Evolutionary conservation across 2,888 invertebrate genomes (phyloP), one percentile per base, ranked within the genome.

Genomic region (Acrocera orbiculus): DNA sequence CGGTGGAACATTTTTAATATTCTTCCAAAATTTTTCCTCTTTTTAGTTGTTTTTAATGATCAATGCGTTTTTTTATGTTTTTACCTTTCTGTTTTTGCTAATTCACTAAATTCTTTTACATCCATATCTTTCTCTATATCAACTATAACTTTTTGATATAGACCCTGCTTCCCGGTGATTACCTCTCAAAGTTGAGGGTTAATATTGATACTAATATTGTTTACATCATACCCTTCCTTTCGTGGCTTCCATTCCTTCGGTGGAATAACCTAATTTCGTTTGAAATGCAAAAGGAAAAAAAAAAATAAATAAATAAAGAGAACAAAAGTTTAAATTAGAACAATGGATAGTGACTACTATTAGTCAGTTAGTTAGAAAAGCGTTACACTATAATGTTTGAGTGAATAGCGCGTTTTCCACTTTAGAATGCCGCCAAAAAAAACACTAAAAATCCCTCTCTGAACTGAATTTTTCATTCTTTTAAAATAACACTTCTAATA

Each of bases 21-120:
- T 95, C 50, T 92, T 90, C 98, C 98, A 99, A 55, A 95, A 98
- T 51, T 92, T 92, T 24, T 95, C 62, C 54, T 90, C 89, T 33
- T 90, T 59, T n/a, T n/a, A n/a, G n/a, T n/a, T n/a, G n/a, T 55
- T 90, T 89, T 36, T 87, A 86, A 51, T 75, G 85, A 52, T 83
- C 81, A 33, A 76, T 72, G 53, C 86, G 86, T 16, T 69, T 65
- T 0, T 90, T 90, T 0, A 89, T 86, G n/a, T 62, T 52, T 51
- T 34, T 53, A 53, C 1, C 51, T 45, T 9, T 78, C 77, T 0
- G 77, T 78, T 46, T 76, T 76, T 0, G 96, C 93, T 48, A 93
- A 53, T 11, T 81, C 76, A 39, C 77, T 70, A 52, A 89, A 98
- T 44, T 96, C 89, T 34, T 77, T 73, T 0, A 93, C 79, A 0